Evolutionary conservation across 2,888 invertebrate genomes (phyloP).

Genomic region (Lobophora halterata): DNA sequence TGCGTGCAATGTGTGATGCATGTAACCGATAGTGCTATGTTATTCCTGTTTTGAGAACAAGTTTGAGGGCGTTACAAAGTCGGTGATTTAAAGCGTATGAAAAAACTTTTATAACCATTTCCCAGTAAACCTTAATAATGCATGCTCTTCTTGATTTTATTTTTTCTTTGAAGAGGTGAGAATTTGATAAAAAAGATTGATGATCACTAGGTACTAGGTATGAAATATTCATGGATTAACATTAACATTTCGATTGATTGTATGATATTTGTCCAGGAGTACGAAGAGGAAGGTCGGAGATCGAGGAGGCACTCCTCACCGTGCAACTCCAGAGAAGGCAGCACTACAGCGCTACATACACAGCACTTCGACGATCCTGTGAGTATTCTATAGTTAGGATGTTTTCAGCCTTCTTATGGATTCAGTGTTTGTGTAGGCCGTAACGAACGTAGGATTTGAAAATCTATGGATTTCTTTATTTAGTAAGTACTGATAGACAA

Average conservation of each 20-base stretch:
- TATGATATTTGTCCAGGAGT: constrained; percentile 77
- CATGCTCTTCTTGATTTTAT: constrained; percentile 10
- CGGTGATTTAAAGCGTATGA: constrained; percentile 2
- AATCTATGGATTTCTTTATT: too few relatives aligned
- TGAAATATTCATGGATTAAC: constrained; percentile 2
- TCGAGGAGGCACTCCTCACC: constrained; percentile 86
- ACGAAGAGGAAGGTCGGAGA: constrained; percentile 82
- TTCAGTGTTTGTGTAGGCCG: too few relatives aligned
- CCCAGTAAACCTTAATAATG: constrained; percentile 1
- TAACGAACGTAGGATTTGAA: too few relatives aligned
- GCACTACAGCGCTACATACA: constrained; percentile 82
- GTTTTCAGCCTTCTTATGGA: constrained; percentile 1
- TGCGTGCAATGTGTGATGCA: constrained; percentile 50
- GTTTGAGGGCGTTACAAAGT: constrained; percentile 6
- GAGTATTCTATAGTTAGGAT: constrained; percentile 46
- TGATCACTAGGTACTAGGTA: too few relatives aligned
- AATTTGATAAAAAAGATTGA: neutral
- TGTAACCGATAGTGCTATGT: constrained; percentile 37
- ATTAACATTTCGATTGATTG: neutral
- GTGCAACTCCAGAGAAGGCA: constrained; percentile 85
- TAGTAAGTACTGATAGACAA: too few relatives aligned
- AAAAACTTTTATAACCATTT: constrained; percentile 3
- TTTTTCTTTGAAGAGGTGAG: constrained; percentile 4
- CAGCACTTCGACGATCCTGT: constrained; percentile 83
- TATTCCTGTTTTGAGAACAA: constrained; percentile 33